phyloP scores from a whole-genome alignment of 2,888 invertebrate genomes.

The Unio delphinus region DNA sequence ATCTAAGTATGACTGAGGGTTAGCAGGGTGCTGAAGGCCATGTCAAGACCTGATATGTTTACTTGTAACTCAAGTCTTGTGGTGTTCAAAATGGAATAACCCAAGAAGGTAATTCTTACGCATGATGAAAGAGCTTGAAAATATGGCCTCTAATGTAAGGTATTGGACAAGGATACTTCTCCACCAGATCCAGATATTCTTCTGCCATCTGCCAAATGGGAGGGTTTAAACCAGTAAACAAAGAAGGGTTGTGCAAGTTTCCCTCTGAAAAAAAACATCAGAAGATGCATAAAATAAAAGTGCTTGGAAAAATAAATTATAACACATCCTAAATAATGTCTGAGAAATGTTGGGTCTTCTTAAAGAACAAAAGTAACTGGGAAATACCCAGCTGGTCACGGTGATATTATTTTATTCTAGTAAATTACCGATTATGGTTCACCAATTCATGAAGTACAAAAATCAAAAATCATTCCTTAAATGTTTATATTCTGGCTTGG shows the following conservation, averaged over 20 bases:
- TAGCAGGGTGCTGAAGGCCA: neutral
- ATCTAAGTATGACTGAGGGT: no score
- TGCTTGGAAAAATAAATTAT: no score
- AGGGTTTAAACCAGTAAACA: constrained; percentile 81
- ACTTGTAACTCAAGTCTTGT: neutral
- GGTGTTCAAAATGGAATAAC: neutral
- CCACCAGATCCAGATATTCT: constrained; percentile 88
- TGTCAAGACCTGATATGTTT: neutral
- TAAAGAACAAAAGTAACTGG: no score
- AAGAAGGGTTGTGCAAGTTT: constrained; percentile 95
- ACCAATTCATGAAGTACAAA: no score
- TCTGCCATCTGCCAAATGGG: constrained; percentile 90
- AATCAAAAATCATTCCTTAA: no score
- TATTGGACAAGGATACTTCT: constrained; percentile 87
- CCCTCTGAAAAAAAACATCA: constrained; percentile 82
- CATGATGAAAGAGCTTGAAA: constrained; percentile 95
- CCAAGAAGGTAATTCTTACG: constrained; percentile 74
- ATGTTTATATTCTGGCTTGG: no score
- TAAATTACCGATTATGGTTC: no score
- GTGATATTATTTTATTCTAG: no score
- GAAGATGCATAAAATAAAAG: no score
- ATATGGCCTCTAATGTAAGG: constrained; percentile 95
- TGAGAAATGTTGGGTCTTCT: no score
- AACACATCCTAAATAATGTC: no score
- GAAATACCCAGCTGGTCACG: no score